Conservation (phyloP, 2,113 vertebrate species). For the Xiphophorus maculatus region DNA sequence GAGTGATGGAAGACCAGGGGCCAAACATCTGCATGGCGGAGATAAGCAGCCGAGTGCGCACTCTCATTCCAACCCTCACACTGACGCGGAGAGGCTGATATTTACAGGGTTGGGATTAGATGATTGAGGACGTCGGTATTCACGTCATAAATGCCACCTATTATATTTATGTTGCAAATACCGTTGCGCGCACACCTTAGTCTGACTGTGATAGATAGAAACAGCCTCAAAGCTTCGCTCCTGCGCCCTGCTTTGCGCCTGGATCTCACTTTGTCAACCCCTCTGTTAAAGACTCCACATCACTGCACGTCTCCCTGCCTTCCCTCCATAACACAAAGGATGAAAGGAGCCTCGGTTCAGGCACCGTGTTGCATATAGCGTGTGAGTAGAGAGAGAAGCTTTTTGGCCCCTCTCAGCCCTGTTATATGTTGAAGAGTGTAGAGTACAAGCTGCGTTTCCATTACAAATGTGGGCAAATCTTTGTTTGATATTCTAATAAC, state of each 20-base stretch:
- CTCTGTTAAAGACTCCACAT: slow-evolving; percentile 44
- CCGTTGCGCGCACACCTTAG: background rate
- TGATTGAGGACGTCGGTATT: background rate
- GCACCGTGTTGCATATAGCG: background rate
- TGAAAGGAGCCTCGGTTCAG: slow-evolving; percentile 46
- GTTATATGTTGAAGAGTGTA: background rate
- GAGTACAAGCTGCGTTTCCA: background rate
- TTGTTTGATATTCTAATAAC: too few species aligned
- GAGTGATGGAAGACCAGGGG: slow-evolving; percentile 57
- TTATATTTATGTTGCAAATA: background rate
- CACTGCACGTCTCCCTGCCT: slow-evolving; percentile 10
- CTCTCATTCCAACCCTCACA: background rate
- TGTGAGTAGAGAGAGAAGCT: slow-evolving; percentile 6
- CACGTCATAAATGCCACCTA: slow-evolving; percentile 2
- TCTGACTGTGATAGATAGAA: slow-evolving; percentile 1
- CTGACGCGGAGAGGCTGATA: slow-evolving; percentile 15
- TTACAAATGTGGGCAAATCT: too few species aligned
- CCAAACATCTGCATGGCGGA: slow-evolving; percentile 55
- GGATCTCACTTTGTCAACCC: slow-evolving; percentile 55
- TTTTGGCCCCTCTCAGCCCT: background rate
- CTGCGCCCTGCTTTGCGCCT: slow-evolving; percentile 37
- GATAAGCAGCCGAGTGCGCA: slow-evolving; percentile 57
- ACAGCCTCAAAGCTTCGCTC: slow-evolving; percentile 15
- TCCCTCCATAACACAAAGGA: slow-evolving; percentile 10
- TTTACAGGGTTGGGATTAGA: slow-evolving; percentile 26